A percentile compares a stretch with the other conserved stretches of the same genome.
These are phyloP conservation scores for Eustalomyia histrio DNA, from an alignment of 2,888 invertebrate species.

Conservation along the genomic window DNA sequence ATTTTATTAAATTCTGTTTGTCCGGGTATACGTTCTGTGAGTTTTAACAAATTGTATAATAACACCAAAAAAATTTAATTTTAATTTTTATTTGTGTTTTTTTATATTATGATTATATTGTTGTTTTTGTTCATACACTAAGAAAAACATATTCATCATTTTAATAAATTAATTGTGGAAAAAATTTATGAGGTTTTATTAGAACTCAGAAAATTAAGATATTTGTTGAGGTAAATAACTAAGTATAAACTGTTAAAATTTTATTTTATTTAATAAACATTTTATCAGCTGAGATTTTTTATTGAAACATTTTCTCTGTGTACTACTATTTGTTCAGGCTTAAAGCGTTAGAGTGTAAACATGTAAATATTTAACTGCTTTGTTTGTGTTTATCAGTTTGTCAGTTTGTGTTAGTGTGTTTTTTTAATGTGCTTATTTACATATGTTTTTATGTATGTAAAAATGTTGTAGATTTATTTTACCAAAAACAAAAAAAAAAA, in stretches of 20 bases:
- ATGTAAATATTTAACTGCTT: constrained; percentile 48
- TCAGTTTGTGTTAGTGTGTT: background rate
- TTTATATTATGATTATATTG: background rate
- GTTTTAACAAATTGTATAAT: constrained; percentile 10
- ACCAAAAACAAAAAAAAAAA: background rate
- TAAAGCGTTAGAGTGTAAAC: constrained; percentile 41
- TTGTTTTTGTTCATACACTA: background rate
- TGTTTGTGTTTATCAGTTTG: constrained; percentile 24
- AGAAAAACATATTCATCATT: too few relatives aligned
- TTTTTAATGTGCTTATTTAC: constrained; percentile 37
- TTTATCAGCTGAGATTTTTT: too few relatives aligned
- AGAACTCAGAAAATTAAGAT: too few relatives aligned
- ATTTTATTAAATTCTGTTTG: background rate
- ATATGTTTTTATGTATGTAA: constrained; percentile 25
- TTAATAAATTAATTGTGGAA: too few relatives aligned
- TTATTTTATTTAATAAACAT: too few relatives aligned
- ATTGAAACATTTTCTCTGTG: too few relatives aligned
- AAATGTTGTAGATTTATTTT: constrained; percentile 31
- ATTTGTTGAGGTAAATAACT: too few relatives aligned
- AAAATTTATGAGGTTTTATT: too few relatives aligned
- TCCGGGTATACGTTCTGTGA: too few relatives aligned
- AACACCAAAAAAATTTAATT: constrained; percentile 5
- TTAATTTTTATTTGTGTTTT: background rate
- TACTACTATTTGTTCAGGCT: constrained; percentile 3
- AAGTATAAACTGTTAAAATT: too few relatives aligned